Conservation (phyloP, 2,113 vertebrate genomes). For the Motacilla tschutschensis region DNA sequence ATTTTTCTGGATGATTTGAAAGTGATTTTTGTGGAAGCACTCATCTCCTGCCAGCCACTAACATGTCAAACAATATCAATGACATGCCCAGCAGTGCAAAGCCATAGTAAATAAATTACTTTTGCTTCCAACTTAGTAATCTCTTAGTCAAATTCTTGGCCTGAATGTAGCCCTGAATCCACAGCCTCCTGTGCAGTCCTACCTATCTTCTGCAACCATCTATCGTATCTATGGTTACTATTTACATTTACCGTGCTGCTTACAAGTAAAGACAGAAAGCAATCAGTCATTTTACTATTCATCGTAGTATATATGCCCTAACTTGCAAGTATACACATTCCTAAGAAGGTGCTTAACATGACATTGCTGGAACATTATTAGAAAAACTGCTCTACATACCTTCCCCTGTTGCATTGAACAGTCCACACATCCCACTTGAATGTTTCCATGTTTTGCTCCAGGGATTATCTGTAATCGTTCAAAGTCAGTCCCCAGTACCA, state of each 20-base stretch:
- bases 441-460: slow-evolving; percentile 95
- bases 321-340: not conserved
- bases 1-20: not conserved
- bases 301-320: not conserved
- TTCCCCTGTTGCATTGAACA: slow-evolving; percentile 92
- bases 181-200: not conserved
- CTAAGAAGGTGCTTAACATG: not conserved
- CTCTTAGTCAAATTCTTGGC: not conserved
- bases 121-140: not conserved
- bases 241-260: not conserved
- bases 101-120: not conserved
- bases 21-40: not conserved
- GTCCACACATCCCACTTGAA: slow-evolving; percentile 95
- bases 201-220: not conserved
- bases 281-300: not conserved
- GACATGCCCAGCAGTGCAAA: not conserved
- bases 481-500: slow-evolving; percentile 94
- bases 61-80: not conserved
- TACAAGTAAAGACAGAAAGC: not conserved
- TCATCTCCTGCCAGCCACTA: not conserved
- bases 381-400: slow-evolving; percentile 71
- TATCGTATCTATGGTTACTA: not conserved
- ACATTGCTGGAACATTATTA: not conserved
- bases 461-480: slow-evolving; percentile 97
- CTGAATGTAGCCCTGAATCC: not conserved